phyloP scores from a whole-genome alignment of 1,140 invertebrate species.

The Cryptotermes secundus region DNA sequence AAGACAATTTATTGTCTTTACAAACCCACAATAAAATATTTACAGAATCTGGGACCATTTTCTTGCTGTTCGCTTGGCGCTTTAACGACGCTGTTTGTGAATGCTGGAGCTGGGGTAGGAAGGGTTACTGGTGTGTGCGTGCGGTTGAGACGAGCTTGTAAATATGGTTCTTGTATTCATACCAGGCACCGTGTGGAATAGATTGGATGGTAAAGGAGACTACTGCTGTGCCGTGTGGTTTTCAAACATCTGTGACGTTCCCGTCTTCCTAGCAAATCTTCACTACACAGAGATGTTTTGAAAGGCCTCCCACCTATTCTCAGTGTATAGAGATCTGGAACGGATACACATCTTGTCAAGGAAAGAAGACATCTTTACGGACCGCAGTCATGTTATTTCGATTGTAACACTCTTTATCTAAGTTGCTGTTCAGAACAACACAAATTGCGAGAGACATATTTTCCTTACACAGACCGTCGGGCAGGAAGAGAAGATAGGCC shows the following conservation, averaged over 20 bases:
- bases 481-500: too few species aligned
- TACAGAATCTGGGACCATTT: background rate
- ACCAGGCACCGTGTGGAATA: slow-evolving; percentile 3
- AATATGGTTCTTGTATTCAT: slow-evolving; percentile 18
- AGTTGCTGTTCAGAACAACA: background rate
- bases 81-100: too few species aligned
- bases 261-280: background rate
- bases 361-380: background rate
- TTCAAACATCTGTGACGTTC: background rate
- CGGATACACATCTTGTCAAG: too few species aligned
- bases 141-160: background rate
- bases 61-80: background rate
- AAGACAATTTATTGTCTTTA: background rate
- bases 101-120: too few species aligned
- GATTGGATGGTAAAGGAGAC: background rate
- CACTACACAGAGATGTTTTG: background rate
- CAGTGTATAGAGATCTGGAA: too few species aligned
- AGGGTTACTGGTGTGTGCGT: too few species aligned
- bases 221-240: background rate
- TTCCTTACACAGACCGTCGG: too few species aligned
- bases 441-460: background rate
- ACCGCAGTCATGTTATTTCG: background rate
- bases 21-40: too few species aligned
- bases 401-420: background rate
- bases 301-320: too few species aligned